Percentiles rank a stretch among this genome's conserved stretches.
Evolutionary conservation across 2,113 vertebrate species (phyloP).

Genomic region (Cryptomyrus ogoouensis): DNA sequence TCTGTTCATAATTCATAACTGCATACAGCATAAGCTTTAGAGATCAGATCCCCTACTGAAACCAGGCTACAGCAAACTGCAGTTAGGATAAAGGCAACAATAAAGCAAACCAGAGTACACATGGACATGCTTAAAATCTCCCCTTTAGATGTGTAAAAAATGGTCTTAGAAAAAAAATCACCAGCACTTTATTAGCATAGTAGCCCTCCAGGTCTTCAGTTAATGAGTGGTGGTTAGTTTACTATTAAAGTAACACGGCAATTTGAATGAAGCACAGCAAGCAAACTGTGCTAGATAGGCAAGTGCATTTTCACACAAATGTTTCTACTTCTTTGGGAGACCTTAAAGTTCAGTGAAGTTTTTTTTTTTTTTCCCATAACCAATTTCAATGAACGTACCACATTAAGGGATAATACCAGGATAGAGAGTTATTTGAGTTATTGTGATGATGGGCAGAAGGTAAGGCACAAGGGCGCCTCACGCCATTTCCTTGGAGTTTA

Average conservation of each 20-base stretch:
- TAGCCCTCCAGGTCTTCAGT: not conserved
- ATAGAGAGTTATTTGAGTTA: not conserved
- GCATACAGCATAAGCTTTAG: not conserved
- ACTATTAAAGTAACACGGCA: not conserved
- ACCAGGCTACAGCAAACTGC: not conserved
- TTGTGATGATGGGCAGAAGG: not conserved
- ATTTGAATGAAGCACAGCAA: not conserved
- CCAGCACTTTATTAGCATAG: not conserved
- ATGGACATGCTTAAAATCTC: not conserved
- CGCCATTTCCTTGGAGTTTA: constrained; percentile 66
- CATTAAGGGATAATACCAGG: not conserved
- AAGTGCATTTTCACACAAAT: not conserved
- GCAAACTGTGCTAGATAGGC: not conserved
- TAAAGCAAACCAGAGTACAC: not conserved
- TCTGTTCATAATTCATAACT: not conserved
- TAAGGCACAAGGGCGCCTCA: constrained; percentile 30
- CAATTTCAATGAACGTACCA: not conserved
- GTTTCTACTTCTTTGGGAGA: not conserved
- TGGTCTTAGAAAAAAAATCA: not conserved
- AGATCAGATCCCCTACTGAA: not conserved
- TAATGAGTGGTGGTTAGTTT: not conserved
- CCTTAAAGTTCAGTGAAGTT: not conserved
- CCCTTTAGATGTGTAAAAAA: not conserved
- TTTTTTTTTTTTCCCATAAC: not conserved
- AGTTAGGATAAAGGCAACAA: not conserved